phyloP scores from a whole-genome alignment of 2,113 vertebrate genomes.

The Fregata magnificens region DNA sequence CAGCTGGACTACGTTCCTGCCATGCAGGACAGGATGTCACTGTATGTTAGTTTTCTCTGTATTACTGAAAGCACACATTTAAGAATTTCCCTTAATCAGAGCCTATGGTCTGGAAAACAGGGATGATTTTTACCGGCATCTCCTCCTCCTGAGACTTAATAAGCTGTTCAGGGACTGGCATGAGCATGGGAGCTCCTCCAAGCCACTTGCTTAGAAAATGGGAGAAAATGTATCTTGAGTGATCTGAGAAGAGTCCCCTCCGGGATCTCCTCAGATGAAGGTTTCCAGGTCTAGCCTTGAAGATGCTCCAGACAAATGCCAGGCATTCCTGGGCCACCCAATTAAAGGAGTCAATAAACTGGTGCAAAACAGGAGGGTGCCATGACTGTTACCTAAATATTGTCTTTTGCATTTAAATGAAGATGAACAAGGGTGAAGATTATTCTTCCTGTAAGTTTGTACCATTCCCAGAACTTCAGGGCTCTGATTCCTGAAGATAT shows the following conservation, averaged over 20 bases:
- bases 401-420: neutral
- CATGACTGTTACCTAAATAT: neutral
- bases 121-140: neutral
- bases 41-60: neutral
- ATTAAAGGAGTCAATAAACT: neutral
- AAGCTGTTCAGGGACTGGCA: neutral
- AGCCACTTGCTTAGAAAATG: neutral
- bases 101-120: neutral
- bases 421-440: neutral
- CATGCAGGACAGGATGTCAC: neutral
- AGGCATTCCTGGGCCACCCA: neutral
- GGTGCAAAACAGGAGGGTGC: neutral
- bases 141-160: neutral
- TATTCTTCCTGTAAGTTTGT: neutral
- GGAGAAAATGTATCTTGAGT: neutral
- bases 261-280: too few species aligned
- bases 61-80: neutral
- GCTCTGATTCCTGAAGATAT: neutral
- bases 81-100: neutral
- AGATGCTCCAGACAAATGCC: neutral
- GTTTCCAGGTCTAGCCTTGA: neutral
- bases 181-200: neutral
- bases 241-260: neutral
- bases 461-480: neutral
- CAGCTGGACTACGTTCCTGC: neutral